A percentile compares a stretch with the other conserved stretches of the same genome.
These are phyloP conservation scores for Anarhynchus alexandrinus DNA, from an alignment of 2,113 vertebrate genomes.

Conservation along the genomic window DNA sequence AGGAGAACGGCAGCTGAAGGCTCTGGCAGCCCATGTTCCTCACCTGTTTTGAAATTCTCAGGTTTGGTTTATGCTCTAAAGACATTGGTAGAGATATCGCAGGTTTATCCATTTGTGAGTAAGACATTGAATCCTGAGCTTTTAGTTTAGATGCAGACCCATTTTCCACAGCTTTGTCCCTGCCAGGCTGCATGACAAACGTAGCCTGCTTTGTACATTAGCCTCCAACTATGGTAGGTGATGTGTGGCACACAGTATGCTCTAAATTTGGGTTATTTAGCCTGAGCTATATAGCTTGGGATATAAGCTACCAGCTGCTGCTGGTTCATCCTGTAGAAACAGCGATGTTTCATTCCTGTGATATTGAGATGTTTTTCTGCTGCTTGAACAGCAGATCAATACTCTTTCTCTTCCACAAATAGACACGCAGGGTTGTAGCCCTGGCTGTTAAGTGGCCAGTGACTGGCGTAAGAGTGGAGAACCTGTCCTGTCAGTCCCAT, in stretches of 20 bases:
- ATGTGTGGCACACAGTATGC: not conserved
- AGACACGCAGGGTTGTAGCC: not conserved
- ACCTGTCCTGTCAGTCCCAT: not conserved
- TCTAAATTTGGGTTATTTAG: not conserved
- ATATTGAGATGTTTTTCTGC: not conserved
- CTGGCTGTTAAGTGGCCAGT: accelerated
- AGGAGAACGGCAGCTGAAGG: not conserved
- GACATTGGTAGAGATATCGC: too few species aligned
- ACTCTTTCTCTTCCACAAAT: not conserved
- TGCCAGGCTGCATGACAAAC: not conserved
- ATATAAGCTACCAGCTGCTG: not conserved
- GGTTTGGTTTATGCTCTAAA: not conserved
- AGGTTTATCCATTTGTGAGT: not conserved
- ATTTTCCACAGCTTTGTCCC: not conserved
- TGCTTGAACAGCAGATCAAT: not conserved
- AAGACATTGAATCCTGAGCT: not conserved
- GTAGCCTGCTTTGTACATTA: accelerated
- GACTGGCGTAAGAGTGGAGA: not conserved
- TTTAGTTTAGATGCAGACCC: not conserved
- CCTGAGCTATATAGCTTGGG: not conserved
- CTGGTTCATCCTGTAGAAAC: not conserved
- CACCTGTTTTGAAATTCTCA: not conserved
- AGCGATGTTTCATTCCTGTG: not conserved
- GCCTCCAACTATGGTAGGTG: not conserved
- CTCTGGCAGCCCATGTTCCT: not conserved